These are phyloP conservation scores for Saccostrea echinata DNA, from an alignment of 1,140 invertebrate genomes.

Conservation along the genomic window DNA sequence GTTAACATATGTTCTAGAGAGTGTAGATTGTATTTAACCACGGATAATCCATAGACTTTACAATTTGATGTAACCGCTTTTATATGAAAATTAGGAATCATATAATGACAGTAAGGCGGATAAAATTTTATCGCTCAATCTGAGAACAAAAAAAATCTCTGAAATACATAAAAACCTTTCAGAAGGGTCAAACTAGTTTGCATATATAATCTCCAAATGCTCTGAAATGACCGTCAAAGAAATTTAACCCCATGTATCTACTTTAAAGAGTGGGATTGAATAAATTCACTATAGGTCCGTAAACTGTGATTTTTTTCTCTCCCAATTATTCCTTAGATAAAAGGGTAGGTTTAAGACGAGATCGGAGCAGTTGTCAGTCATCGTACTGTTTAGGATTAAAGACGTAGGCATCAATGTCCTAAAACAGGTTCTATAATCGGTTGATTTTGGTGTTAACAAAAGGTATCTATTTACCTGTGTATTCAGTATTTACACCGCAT, in stretches of 20 bases:
- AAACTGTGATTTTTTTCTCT: neutral
- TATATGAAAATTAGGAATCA: neutral
- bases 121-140: neutral
- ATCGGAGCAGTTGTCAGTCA: neutral
- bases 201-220: neutral
- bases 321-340: neutral
- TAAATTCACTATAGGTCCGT: neutral
- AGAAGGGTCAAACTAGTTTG: neutral
- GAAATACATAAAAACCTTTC: neutral
- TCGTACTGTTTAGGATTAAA: neutral
- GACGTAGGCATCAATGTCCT: neutral
- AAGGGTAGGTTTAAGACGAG: neutral
- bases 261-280: neutral
- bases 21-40: neutral
- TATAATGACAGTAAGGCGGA: neutral
- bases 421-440: conserved; percentile 1
- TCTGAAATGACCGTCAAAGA: neutral
- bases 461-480: neutral
- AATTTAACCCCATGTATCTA: neutral
- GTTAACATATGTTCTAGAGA: too few species aligned
- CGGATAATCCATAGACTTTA: neutral
- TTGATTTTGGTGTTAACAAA: neutral
- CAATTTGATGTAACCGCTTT: conserved; percentile 2
- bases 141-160: neutral
- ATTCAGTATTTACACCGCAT: neutral